Conservation (phyloP, 2,113 vertebrate genomes). For the Acinonyx jubatus region DNA sequence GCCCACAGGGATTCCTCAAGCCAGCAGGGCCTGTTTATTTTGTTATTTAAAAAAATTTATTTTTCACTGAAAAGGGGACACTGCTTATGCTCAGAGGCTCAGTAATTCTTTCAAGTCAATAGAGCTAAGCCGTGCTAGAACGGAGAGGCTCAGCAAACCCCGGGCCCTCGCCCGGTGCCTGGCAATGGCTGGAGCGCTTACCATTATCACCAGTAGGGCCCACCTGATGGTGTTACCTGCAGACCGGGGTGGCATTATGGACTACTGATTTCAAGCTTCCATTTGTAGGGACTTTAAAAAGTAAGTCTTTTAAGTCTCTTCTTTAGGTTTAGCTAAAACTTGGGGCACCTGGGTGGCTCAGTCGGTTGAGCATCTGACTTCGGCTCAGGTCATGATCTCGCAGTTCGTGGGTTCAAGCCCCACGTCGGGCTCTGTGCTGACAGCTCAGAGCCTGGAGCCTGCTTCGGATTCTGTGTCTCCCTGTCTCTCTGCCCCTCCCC, state of each 20-base stretch:
- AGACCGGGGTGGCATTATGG: not conserved
- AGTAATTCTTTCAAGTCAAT: not conserved
- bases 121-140: not conserved
- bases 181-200: fast-evolving
- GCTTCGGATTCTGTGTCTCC: no score
- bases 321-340: slow-evolving; percentile 1
- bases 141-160: not conserved
- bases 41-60: not conserved
- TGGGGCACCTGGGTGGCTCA: no score
- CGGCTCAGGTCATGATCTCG: no score
- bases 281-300: not conserved
- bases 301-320: not conserved
- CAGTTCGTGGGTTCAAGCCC: no score
- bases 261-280: not conserved
- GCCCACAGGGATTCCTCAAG: slow-evolving; percentile 56
- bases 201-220: not conserved
- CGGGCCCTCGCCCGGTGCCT: fast-evolving
- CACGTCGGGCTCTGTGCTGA: no score
- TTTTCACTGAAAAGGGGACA: slow-evolving; percentile 44
- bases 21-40: slow-evolving; percentile 58
- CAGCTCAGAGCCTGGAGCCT: no score
- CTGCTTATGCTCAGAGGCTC: slow-evolving; percentile 29
- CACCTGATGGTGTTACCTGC: not conserved
- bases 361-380: no score
- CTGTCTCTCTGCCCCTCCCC: no score